Conservation (phyloP, 64 coral and sea anemone genomes). For the Cladopsammia gracilis region DNA sequence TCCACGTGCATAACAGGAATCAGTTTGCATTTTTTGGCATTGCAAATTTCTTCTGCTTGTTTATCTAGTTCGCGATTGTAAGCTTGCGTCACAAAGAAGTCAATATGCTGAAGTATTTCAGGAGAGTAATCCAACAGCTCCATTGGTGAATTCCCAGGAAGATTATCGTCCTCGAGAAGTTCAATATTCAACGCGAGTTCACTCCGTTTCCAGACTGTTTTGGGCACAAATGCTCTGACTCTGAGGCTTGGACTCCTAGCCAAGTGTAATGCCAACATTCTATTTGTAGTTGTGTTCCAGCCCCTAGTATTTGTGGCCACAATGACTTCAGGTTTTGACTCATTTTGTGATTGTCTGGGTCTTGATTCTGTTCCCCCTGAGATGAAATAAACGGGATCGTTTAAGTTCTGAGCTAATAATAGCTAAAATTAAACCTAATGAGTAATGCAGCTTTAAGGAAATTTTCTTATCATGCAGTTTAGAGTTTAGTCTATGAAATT, state of each 20-base stretch:
- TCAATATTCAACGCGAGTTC: not conserved
- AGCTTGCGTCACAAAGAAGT: not conserved
- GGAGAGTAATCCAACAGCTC: not conserved
- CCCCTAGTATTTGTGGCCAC: not conserved
- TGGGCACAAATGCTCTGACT: not conserved
- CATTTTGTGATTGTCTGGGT: not conserved
- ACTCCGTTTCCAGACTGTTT: not conserved
- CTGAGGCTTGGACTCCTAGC: not conserved
- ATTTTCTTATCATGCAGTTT: too few species aligned
- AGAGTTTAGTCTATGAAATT: too few species aligned
- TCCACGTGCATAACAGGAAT: not conserved
- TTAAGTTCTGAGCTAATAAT: too few species aligned
- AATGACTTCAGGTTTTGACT: not conserved
- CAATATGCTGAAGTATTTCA: not conserved
- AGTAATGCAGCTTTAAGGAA: too few species aligned
- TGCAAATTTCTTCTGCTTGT: not conserved
- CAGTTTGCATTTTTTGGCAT: not conserved
- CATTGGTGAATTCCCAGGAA: not conserved
- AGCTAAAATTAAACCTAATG: too few species aligned
- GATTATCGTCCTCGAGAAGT: not conserved
- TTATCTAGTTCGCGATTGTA: not conserved
- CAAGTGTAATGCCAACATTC: not conserved
- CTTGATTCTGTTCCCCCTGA: not conserved
- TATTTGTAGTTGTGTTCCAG: slow-evolving; percentile 8
- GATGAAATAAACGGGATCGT: not conserved